Percentiles rank a stretch among this genome's conserved stretches.
Conservation (phyloP, 2,888 invertebrate species). For the Drosophila setosimentum region DNA sequence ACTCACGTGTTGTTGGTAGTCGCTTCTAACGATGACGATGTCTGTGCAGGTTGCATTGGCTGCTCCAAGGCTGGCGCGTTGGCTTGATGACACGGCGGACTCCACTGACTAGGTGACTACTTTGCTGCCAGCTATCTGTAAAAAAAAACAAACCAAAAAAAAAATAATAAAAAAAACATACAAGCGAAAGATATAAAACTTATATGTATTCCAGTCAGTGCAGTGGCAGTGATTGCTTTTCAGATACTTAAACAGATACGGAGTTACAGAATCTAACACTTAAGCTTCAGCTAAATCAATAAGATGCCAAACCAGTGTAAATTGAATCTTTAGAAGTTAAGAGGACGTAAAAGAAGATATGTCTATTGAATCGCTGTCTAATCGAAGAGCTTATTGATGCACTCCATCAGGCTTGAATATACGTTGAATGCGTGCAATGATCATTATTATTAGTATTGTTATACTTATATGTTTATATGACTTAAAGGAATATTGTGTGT, state of each 20-base stretch:
- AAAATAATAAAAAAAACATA: not conserved
- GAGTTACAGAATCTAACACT: constrained; percentile 19
- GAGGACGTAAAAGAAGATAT: not conserved
- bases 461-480: not conserved
- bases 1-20: constrained; percentile 72
- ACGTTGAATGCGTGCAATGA: not conserved
- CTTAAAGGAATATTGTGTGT: not conserved
- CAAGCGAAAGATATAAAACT: not conserved
- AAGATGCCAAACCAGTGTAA: constrained; percentile 2
- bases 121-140: constrained; percentile 35
- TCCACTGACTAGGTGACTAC: constrained; percentile 28
- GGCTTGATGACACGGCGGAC: constrained; percentile 8
- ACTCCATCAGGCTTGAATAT: not conserved
- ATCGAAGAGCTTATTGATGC: not conserved
- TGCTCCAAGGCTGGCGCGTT: constrained; percentile 55
- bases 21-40: constrained; percentile 60
- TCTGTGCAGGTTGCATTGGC: constrained; percentile 77
- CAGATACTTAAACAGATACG: constrained; percentile 32
- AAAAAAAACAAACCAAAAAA: not conserved
- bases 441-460: not conserved
- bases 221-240: constrained; percentile 37
- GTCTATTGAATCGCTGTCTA: not conserved
- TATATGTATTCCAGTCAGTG: constrained; percentile 24
- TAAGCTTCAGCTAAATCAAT: constrained; percentile 24
- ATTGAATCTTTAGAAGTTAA: constrained; percentile 12